Evolutionary conservation across 2,888 invertebrate genomes (phyloP).

Genomic region (Lagria hirta): DNA sequence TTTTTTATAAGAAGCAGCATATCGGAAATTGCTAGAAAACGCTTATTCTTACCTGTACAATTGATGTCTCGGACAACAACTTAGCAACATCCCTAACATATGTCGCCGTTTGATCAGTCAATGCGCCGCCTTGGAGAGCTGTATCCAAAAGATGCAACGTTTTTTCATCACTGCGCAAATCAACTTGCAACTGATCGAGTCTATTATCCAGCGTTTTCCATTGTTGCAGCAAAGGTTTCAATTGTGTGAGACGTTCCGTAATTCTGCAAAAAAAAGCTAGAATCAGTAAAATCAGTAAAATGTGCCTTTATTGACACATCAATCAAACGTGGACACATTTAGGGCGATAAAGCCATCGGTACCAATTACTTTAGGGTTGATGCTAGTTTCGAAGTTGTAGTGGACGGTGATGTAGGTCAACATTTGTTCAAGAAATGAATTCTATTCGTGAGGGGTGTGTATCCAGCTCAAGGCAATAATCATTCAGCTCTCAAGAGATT

Average conservation of each 20-base stretch:
- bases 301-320: constrained; percentile 19
- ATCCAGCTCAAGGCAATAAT: constrained; percentile 28
- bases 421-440: constrained; percentile 40
- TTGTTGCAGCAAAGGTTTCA: constrained; percentile 70
- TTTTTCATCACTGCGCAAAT: constrained; percentile 70
- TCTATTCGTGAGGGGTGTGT: constrained; percentile 24
- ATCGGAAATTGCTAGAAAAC: constrained; percentile 8
- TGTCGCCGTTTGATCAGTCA: constrained; percentile 57
- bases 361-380: constrained; percentile 23
- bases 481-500: constrained; percentile 29
- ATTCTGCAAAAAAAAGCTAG: constrained; percentile 59
- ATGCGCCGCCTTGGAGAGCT: constrained; percentile 52
- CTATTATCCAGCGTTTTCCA: constrained; percentile 79
- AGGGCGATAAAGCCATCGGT: constrained; percentile 24
- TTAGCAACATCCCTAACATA: constrained; percentile 62
- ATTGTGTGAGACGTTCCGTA: constrained; percentile 68
- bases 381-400: constrained; percentile 22
- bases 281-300: constrained; percentile 8
- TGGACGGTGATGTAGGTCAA: constrained; percentile 34
- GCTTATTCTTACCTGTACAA: constrained; percentile 43
- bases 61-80: constrained; percentile 58
- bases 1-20: no score
- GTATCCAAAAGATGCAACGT: constrained; percentile 59
- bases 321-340: constrained; percentile 18
- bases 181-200: constrained; percentile 73